Conservation (phyloP, 2,797 vertebrate genomes). For the Iguana delicatissima region DNA sequence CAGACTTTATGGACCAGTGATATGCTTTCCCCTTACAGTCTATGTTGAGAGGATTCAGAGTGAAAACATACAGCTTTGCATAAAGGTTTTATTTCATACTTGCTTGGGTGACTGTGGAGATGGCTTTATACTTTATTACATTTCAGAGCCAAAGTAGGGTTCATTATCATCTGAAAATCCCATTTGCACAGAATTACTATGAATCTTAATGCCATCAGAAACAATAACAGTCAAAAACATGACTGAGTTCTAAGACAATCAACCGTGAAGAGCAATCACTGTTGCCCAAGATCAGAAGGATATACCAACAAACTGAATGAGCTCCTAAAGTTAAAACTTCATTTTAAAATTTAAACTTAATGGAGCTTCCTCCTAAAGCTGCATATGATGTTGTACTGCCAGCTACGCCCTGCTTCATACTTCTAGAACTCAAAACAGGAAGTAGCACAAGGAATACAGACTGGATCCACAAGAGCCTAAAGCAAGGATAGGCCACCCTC, state of each 20-base stretch:
- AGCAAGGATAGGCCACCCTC: not conserved
- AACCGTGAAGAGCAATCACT: not conserved
- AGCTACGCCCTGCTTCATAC: not conserved
- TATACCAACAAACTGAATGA: not conserved
- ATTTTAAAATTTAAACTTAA: not conserved
- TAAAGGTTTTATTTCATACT: constrained; percentile 8
- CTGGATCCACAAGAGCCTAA: not conserved
- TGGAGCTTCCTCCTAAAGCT: not conserved
- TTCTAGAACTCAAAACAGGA: not conserved
- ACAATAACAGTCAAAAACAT: not conserved
- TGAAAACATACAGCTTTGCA: not conserved
- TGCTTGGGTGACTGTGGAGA: not conserved
- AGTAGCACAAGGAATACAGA: not conserved
- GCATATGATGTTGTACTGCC: not conserved
- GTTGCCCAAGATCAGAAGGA: not conserved
- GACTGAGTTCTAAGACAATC: not conserved
- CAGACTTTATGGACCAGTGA: constrained; percentile 17
- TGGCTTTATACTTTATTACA: constrained; percentile 18
- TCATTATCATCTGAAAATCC: constrained; percentile 2
- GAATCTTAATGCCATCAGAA: not conserved
- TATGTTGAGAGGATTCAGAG: not conserved
- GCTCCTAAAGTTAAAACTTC: not conserved
- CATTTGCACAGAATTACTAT: not conserved
- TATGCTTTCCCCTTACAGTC: not conserved
- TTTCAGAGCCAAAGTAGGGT: not conserved